phyloP scores from a whole-genome alignment of 2,888 invertebrate species.

The Drosophila lacicola region DNA sequence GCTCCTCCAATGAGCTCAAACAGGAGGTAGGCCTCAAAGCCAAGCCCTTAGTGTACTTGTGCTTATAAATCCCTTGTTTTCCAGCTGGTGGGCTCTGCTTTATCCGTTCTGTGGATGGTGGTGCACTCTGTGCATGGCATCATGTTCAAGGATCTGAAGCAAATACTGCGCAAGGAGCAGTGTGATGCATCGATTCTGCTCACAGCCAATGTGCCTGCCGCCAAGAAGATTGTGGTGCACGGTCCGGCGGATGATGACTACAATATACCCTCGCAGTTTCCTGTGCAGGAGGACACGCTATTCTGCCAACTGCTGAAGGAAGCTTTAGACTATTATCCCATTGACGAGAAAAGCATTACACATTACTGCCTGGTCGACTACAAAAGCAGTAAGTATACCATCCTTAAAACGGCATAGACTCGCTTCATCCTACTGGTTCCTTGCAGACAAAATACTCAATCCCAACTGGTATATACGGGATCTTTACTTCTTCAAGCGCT shows the following conservation, averaged over 20 bases:
- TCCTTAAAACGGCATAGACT: background rate
- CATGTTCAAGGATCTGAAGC: slow-evolving; percentile 99
- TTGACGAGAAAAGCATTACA: slow-evolving; percentile 94
- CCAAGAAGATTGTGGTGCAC: slow-evolving; percentile 99
- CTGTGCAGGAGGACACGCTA: slow-evolving; percentile 98
- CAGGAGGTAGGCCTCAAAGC: slow-evolving; percentile 87
- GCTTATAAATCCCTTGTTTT: background rate
- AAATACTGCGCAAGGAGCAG: slow-evolving; percentile 98
- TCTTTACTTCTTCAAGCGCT: slow-evolving; percentile 97
- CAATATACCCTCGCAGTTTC: slow-evolving; percentile 99
- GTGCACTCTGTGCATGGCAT: slow-evolving; percentile 99
- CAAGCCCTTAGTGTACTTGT: background rate
- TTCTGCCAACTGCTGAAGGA: slow-evolving; percentile 97
- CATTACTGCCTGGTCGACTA: slow-evolving; percentile 98
- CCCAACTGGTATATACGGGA: slow-evolving; percentile 98
- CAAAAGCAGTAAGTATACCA: slow-evolving; percentile 93
- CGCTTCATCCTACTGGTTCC: too few species aligned
- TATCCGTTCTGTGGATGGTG: slow-evolving; percentile 99
- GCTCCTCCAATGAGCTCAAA: slow-evolving; percentile 97
- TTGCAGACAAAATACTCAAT: slow-evolving; percentile 97
- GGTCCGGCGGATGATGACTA: slow-evolving; percentile 94
- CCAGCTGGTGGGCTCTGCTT: slow-evolving; percentile 94
- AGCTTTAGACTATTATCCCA: slow-evolving; percentile 98
- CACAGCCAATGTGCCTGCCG: slow-evolving; percentile 99
- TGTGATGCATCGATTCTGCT: slow-evolving; percentile 99